Evolutionary conservation across 2,113 vertebrate genomes (phyloP).

Genomic region (Ailurus styani): DNA sequence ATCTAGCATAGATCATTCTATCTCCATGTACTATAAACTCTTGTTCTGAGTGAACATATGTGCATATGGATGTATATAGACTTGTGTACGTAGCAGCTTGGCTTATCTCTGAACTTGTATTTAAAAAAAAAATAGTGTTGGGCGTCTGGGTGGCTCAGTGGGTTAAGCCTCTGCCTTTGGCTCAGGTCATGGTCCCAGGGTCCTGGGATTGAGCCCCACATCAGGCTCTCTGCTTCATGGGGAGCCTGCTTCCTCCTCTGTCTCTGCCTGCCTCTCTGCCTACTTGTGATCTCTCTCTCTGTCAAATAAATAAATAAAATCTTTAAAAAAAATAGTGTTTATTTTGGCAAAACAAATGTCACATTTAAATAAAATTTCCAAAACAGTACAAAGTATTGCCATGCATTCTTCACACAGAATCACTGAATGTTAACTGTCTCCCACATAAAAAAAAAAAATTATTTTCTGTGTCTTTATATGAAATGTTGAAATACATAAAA

Average conservation of each 20-base stretch:
- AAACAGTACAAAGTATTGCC: neutral
- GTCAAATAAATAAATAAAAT: no score
- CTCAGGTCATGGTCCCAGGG: no score
- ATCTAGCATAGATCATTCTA: neutral
- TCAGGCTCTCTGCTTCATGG: no score
- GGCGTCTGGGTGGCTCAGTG: no score
- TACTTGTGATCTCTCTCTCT: no score
- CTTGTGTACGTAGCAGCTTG: accelerated
- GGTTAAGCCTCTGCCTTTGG: no score
- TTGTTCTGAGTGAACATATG: accelerated
- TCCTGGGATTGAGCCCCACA: no score
- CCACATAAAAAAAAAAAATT: neutral
- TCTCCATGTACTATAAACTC: neutral
- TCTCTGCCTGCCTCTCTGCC: no score
- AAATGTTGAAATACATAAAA: neutral
- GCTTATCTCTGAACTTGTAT: neutral
- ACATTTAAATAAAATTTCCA: neutral
- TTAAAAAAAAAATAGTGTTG: neutral
- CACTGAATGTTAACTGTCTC: neutral
- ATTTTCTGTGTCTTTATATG: neutral
- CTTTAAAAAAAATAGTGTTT: neutral
- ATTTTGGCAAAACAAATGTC: neutral
- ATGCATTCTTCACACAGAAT: neutral
- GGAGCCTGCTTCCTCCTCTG: no score
- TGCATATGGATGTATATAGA: no score